phyloP scores from a whole-genome alignment of 2,888 invertebrate species.

The Leuctra nigra region DNA sequence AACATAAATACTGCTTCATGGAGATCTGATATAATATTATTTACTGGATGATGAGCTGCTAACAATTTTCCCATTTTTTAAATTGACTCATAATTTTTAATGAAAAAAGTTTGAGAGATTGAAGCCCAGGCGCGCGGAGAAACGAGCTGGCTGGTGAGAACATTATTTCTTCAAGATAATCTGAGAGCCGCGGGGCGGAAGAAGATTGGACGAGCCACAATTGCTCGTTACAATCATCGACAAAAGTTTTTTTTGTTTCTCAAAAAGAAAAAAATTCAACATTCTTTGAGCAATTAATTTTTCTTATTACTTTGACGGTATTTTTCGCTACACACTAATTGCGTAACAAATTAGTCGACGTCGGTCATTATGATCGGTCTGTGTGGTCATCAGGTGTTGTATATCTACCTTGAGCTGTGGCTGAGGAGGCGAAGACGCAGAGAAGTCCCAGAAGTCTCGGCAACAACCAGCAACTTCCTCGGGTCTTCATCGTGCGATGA shows the following conservation, averaged over 20 bases:
- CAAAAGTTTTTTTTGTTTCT: slow-evolving; percentile 3
- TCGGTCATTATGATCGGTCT: too few species aligned
- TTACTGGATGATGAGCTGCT: slow-evolving; percentile 5
- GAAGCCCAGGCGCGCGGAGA: neutral
- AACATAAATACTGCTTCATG: too few species aligned
- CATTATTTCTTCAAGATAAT: slow-evolving; percentile 9
- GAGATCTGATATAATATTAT: too few species aligned
- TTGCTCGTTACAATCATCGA: slow-evolving; percentile 10
- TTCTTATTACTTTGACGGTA: too few species aligned
- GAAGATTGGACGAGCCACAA: slow-evolving; percentile 7
- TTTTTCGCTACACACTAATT: too few species aligned
- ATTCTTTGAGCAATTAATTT: neutral
- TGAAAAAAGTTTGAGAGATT: slow-evolving; percentile 12
- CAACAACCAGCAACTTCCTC: too few species aligned
- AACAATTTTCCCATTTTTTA: slow-evolving; percentile 6
- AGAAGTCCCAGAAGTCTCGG: too few species aligned
- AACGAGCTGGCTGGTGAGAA: slow-evolving; percentile 2
- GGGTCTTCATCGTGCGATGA: too few species aligned
- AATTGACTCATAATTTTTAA: slow-evolving; percentile 12
- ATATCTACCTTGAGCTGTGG: too few species aligned
- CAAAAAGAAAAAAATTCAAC: neutral
- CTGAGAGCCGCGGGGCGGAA: neutral
- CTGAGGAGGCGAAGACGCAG: too few species aligned
- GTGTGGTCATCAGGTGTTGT: too few species aligned
- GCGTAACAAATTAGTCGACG: too few species aligned